Evolutionary conservation across 2,113 vertebrate species (phyloP), one percentile per base, ranked within the genome.

Genomic region (Leucopsar rothschildi): DNA sequence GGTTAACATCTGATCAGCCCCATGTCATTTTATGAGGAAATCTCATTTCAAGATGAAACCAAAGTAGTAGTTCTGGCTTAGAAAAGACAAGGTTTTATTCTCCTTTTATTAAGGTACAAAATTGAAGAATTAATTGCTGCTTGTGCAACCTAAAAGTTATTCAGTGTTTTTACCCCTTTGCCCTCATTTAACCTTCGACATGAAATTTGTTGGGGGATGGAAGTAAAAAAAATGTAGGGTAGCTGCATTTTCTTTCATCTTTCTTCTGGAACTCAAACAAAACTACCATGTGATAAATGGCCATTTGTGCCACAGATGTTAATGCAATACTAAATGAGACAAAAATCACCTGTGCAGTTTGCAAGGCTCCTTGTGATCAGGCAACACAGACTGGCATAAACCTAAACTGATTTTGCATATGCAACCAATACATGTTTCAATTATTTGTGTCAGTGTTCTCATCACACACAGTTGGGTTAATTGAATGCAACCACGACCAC

Each of bases 281-380:
- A 79, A 93, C 33, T 37, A 69, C 59, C 35, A 70, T 37, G 76
- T 93, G 80, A 96, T n/a, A 57, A 95, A 92, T 6, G 50, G 71
- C 75, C 55, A 73, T 80, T 91, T 80, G 87, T 70, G 78, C 80
- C 70, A 77, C 90, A 95, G 90, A 92, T 82, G 73, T 86, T 90
- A 86, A 93, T 61, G 52, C 64, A 83, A 40, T 31, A 78, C 39
- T 73, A 94, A 88, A 91, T 13, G 64, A 92, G 87, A 92, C 28
- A 87, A 86, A 94, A 89, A 78, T 61, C 76, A 88, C 31, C 82
- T 88, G 5, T 28, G 61, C 63, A 76, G 63, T 91, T 86, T 44
- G 31, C 39, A 83, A 76, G 60, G 59, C 66, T 95, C 70, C 75
- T 61, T 66, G 82, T 16, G 82, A 92, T 59, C 78, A 73, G 57